Evolutionary conservation across 2,888 invertebrate species (phyloP), one percentile per base, ranked within the genome.

Genomic region (Eucera pruinosa): DNA sequence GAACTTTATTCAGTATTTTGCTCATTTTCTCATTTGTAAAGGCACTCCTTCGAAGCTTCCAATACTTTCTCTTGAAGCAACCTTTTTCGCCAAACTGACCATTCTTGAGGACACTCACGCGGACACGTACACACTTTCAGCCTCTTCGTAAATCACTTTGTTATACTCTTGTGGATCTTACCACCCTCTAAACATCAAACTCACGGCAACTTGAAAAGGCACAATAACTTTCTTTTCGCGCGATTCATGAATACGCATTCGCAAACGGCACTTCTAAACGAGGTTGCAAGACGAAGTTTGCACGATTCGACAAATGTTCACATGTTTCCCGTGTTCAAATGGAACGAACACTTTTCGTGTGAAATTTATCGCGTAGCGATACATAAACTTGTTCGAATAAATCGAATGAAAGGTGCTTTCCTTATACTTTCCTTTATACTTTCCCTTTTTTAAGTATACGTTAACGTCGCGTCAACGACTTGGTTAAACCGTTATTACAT

Each of bases 201-300:
- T 23, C 15, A 7, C 7, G 2, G 20, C 20, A 11, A n/a, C 15
- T 1, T 4, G 3, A 9, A n/a, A 2, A 23, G 36, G 2, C 11
- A 11, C 55, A 11, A 23, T 39, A 55, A 23, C 55, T 39, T 39
- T 39, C 36, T 20, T n/a, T 18, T 9, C 2, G 18, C 1, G 33
- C 15, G 55, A 36, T 23, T 36, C 23, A 39, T 55, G 55, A 55
- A 55, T 23, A 39, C 55, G n/a, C 36, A 36, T 55, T 23, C 9
- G 7, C 9, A 9, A 3, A 2, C n/a, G 2, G 13, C 13, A 15
- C 15, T 15, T 36, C 23, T 0, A 3, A 23, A n/a, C 2, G 9
- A 55, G 9, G 39, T 55, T 39, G 9, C 11, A 15, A 23, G 9
- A 39, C 4, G 7, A 55, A 23, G n/a, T 18, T 43, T 18, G 1